A percentile compares a stretch with the other conserved stretches of the same genome.
These are phyloP conservation scores for Fragum sueziense DNA, from an alignment of 2,888 invertebrate genomes.

Conservation along the genomic window DNA sequence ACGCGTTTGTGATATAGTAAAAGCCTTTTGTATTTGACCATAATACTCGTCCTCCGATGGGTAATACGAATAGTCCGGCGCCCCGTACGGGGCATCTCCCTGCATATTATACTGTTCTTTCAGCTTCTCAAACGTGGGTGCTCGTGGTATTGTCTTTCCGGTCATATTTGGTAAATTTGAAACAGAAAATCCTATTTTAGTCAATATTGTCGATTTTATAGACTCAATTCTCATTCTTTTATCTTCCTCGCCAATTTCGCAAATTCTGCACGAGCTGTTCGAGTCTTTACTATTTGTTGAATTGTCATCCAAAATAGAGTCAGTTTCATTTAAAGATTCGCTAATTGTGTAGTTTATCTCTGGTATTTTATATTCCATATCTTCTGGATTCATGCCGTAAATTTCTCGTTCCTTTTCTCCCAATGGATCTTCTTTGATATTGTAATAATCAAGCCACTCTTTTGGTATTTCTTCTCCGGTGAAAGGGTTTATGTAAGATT, in stretches of 20 bases:
- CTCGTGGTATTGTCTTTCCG: slow-evolving; percentile 65
- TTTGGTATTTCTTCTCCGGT: slow-evolving; percentile 46
- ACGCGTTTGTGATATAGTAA: slow-evolving; percentile 63
- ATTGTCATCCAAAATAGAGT: slow-evolving; percentile 1
- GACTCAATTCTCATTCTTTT: slow-evolving; percentile 54
- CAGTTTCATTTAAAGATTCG: not conserved
- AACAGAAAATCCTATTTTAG: slow-evolving; percentile 63
- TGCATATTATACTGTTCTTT: slow-evolving; percentile 67
- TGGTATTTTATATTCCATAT: not conserved
- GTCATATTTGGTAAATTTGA: slow-evolving; percentile 70
- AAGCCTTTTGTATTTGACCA: slow-evolving; percentile 63
- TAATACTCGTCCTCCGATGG: slow-evolving; percentile 64
- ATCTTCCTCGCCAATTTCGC: slow-evolving; percentile 60
- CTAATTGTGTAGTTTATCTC: not conserved
- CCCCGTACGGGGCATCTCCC: slow-evolving; percentile 63
- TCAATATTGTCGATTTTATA: slow-evolving; percentile 65
- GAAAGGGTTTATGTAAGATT: slow-evolving; percentile 4
- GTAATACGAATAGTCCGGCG: slow-evolving; percentile 34
- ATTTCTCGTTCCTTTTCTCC: slow-evolving; percentile 28
- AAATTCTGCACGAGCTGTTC: slow-evolving; percentile 45
- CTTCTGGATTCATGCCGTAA: slow-evolving; percentile 3
- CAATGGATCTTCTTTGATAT: slow-evolving; percentile 44
- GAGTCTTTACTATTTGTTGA: not conserved
- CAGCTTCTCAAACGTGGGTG: slow-evolving; percentile 67
- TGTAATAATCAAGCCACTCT: slow-evolving; percentile 45